Evolutionary conservation across 1,140 invertebrate genomes (phyloP).

Genomic region (Drosophila orosa): DNA sequence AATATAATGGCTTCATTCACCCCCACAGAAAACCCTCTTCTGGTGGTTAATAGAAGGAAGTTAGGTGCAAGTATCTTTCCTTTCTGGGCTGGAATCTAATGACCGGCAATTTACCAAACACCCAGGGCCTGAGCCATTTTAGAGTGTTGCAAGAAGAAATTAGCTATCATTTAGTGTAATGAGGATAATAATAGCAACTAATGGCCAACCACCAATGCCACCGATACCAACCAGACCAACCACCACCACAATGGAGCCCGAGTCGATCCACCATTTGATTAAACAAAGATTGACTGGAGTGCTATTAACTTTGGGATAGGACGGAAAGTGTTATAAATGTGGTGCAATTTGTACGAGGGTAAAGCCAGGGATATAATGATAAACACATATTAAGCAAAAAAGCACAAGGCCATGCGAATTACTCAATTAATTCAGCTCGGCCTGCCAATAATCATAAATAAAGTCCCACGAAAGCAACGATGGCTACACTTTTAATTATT

Average conservation of each 20-base stretch:
- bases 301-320: slow-evolving; percentile 57
- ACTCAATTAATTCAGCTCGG: slow-evolving; percentile 69
- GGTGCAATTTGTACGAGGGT: slow-evolving; percentile 52
- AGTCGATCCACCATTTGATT: slow-evolving; percentile 54
- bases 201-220: slow-evolving; percentile 35
- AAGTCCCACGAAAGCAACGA: slow-evolving; percentile 44
- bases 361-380: slow-evolving; percentile 44
- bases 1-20: slow-evolving; percentile 30
- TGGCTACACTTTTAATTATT: slow-evolving; percentile 73
- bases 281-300: slow-evolving; percentile 78
- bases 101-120: slow-evolving; percentile 71
- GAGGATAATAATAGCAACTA: slow-evolving; percentile 79
- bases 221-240: not conserved
- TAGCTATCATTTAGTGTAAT: slow-evolving; percentile 77
- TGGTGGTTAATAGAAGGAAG: slow-evolving; percentile 18
- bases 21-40: slow-evolving; percentile 1
- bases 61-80: slow-evolving; percentile 14
- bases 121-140: slow-evolving; percentile 54
- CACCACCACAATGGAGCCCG: slow-evolving; percentile 12
- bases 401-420: slow-evolving; percentile 55
- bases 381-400: slow-evolving; percentile 61
- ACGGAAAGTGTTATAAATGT: slow-evolving; percentile 75
- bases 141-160: slow-evolving; percentile 78
- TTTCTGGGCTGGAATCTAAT: slow-evolving; percentile 43
- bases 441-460: slow-evolving; percentile 81